Conservation (phyloP, 2,113 vertebrate species). For the Datnioides undecimradiatus region DNA sequence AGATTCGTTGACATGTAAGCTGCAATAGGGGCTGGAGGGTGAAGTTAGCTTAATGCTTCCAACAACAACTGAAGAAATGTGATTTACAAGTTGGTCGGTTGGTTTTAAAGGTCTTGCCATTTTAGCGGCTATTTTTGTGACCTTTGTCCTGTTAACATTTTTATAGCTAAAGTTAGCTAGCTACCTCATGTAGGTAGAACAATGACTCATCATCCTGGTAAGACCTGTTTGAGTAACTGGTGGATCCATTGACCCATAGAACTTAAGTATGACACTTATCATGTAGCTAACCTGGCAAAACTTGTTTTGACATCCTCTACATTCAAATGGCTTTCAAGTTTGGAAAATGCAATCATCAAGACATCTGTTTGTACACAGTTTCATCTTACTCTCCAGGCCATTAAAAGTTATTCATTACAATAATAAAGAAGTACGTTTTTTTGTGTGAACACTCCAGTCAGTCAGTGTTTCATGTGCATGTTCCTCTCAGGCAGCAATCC, state of each 20-base stretch:
- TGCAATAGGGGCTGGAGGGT: too few species aligned
- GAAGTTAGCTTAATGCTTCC: too few species aligned
- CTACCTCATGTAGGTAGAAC: too few species aligned
- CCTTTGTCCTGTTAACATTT: too few species aligned
- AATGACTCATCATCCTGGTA: too few species aligned
- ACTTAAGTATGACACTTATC: not conserved
- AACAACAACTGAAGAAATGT: too few species aligned
- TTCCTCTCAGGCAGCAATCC: conserved; percentile 3
- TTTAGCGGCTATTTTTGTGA: too few species aligned
- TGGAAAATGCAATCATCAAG: not conserved
- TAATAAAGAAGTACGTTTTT: not conserved
- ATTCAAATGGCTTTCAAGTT: not conserved
- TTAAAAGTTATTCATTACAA: not conserved
- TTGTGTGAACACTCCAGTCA: not conserved
- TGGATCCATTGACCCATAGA: not conserved
- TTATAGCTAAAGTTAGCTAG: too few species aligned
- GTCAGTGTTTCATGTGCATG: not conserved
- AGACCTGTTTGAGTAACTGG: too few species aligned
- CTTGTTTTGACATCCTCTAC: not conserved
- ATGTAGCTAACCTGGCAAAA: not conserved
- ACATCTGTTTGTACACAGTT: not conserved
- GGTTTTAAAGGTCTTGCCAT: too few species aligned
- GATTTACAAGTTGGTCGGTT: too few species aligned
- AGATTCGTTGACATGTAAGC: too few species aligned
- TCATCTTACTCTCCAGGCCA: not conserved